Percentiles rank a stretch among this genome's conserved stretches.
These are phyloP conservation scores for Ophiodon elongatus DNA, from an alignment of 2,113 vertebrate genomes.

Conservation along the genomic window DNA sequence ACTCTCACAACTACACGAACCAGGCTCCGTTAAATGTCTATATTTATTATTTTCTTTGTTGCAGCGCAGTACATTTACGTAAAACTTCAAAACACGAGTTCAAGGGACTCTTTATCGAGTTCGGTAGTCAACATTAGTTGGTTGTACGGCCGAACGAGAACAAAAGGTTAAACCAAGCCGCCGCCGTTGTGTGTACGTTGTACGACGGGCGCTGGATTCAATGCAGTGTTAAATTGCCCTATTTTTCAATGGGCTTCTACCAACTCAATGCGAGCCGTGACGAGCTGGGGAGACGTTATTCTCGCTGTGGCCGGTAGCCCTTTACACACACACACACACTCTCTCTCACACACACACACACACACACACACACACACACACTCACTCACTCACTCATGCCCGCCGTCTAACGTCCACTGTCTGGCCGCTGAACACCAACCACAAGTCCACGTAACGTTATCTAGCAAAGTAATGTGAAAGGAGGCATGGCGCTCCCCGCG, in stretches of 20 bases:
- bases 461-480: background rate
- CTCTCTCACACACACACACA: background rate
- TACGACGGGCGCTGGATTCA: background rate
- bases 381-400: constrained; percentile 29
- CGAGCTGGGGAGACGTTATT: constrained; percentile 9
- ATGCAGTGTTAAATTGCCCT: background rate
- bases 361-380: background rate
- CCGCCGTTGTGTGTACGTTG: too few relatives aligned
- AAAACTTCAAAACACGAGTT: background rate
- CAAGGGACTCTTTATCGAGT: background rate
- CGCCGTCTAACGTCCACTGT: constrained; percentile 25
- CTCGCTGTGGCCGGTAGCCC: background rate
- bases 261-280: constrained; percentile 9
- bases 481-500: background rate
- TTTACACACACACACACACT: too few relatives aligned
- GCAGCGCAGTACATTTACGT: background rate
- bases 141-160: background rate
- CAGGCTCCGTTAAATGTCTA: background rate
- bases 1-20: background rate
- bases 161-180: background rate
- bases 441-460: background rate
- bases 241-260: constrained; percentile 7
- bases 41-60: background rate
- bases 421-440: constrained; percentile 20
- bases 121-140: background rate